Base-by-base conservation (phyloP, 2,113 vertebrate genomes). In the Sprattus sprattus region DNA sequence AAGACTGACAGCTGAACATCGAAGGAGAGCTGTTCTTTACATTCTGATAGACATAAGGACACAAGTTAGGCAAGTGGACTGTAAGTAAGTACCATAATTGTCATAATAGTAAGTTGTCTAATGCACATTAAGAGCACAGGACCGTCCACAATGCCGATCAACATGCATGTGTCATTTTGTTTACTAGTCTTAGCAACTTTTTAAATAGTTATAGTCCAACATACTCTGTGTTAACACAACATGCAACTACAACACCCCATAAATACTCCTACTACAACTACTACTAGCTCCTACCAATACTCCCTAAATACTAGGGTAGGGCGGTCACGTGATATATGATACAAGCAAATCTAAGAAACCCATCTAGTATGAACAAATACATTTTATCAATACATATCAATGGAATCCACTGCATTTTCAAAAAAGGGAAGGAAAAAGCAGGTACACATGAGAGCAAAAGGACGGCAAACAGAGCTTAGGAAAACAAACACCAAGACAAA, bases 381-480 rank as follows among this genome's bases (percentile, higher is more conserved):
- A 20, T 60, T 22, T 4, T 6, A 22, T 60, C 54, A 22, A 39
- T 32, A 39, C 28, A 32, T 32, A 39, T 39, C 28, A 78, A 39
- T 39, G 32, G 2, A 39, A 78, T 39, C 71, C 39, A 78, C 11
- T 39, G 4, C 71, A 15, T 54, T 54, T 54, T 54, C 13, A 54
- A 15, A 60, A 6, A 60, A 39, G 25, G 9, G 22, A 9, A 67
- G 89, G 87, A 92, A 91, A 90, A 86, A 92, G 92, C 89, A 92
- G 85, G 87, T 91, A 90, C 93, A 91, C 87, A 91, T 46, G 82
- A 89, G 89, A 85, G 85, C 90, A 85, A 60, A 84, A 83, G 93
- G 85, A 86, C 90, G 82, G 88, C 88, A 92, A 90, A 91, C 87
- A 87, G 86, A 83, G 78, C 80, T 44, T 86, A 88, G 90, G 92